Conservation (phyloP, 2,113 vertebrate species). For the Neopipo cinnamomea region DNA sequence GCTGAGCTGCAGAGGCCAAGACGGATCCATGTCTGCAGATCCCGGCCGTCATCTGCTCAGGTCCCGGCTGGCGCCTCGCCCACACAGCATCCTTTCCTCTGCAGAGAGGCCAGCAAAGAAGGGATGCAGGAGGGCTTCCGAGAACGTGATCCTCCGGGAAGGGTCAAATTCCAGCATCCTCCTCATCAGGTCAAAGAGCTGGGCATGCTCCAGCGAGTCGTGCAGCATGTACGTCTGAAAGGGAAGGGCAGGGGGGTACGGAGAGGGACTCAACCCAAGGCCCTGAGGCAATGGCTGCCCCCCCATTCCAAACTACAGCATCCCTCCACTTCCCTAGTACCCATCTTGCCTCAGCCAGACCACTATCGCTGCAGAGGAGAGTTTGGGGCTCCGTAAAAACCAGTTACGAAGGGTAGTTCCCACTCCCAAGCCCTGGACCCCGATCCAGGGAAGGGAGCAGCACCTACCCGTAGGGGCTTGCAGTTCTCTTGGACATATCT, state of each 20-base stretch:
- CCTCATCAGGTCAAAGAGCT: constrained; percentile 91
- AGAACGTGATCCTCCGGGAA: constrained; percentile 84
- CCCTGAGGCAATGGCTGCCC: accelerated
- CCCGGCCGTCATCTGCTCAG: constrained; percentile 75
- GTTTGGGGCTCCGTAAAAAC: accelerated
- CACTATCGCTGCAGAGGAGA: background rate
- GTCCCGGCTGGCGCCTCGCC: constrained; percentile 69
- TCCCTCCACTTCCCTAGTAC: background rate
- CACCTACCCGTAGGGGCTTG: constrained; percentile 88
- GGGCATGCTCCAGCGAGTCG: constrained; percentile 80
- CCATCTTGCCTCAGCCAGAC: background rate
- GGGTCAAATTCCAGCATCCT: constrained; percentile 93
- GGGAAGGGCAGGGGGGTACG: background rate
- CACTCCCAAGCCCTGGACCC: accelerated
- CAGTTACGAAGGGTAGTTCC: background rate
- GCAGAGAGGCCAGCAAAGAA: constrained; percentile 82
- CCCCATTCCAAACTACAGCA: background rate
- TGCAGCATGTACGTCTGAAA: constrained; percentile 88
- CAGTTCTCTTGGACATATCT: constrained; percentile 93
- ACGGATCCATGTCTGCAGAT: background rate
- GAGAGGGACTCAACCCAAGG: no score
- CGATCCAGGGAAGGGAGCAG: accelerated
- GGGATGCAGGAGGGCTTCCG: constrained; percentile 85
- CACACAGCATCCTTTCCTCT: constrained; percentile 69
- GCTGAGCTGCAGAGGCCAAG: background rate